Evolutionary conservation across 1,140 invertebrate species (phyloP).

Genomic region (Phortica variegata): DNA sequence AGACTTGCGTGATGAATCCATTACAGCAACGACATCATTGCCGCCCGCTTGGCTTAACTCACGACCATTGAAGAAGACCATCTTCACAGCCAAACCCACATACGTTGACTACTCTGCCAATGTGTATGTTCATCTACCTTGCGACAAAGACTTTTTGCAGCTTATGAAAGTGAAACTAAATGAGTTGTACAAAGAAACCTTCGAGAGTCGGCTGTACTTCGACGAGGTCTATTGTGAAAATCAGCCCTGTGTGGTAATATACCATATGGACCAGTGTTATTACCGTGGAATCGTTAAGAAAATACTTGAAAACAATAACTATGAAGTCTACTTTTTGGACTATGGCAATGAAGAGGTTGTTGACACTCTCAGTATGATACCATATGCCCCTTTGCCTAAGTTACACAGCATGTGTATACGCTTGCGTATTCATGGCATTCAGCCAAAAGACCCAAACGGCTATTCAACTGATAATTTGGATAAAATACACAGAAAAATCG

Average conservation of each 20-base stretch:
- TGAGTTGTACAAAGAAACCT: slow-evolving; percentile 59
- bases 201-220: slow-evolving; percentile 55
- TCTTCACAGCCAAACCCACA: slow-evolving; percentile 60
- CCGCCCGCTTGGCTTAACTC: slow-evolving; percentile 27
- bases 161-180: slow-evolving; percentile 54
- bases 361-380: slow-evolving; percentile 59
- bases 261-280: slow-evolving; percentile 63
- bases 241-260: slow-evolving; percentile 67
- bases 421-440: slow-evolving; percentile 58
- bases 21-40: too few species aligned
- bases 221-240: slow-evolving; percentile 55
- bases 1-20: too few species aligned
- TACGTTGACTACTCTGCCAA: slow-evolving; percentile 62
- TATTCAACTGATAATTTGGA: slow-evolving; percentile 23
- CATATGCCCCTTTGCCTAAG: slow-evolving; percentile 62
- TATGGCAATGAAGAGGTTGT: slow-evolving; percentile 65
- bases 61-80: slow-evolving; percentile 31
- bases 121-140: slow-evolving; percentile 61
- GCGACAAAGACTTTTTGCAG: slow-evolving; percentile 55
- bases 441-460: slow-evolving; percentile 30
- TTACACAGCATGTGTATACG: slow-evolving; percentile 63
- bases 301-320: slow-evolving; percentile 26
- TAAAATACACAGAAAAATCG: slow-evolving; percentile 26
- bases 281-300: slow-evolving; percentile 62
- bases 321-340: slow-evolving; percentile 64